These are phyloP conservation scores for Polypterus bichir DNA, from an alignment of 2,113 vertebrate species.

Conservation along the genomic window DNA sequence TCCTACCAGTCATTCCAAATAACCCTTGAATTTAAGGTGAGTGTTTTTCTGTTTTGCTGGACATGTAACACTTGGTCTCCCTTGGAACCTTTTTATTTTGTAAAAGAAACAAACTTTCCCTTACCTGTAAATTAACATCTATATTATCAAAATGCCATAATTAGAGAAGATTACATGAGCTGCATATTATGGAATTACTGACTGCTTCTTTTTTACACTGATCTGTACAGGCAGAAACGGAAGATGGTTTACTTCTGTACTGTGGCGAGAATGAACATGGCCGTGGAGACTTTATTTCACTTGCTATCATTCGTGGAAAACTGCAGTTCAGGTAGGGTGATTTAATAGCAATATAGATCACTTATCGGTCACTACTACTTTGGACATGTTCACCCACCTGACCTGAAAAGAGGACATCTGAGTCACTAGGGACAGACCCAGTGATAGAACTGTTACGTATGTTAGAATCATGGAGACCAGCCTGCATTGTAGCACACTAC, in stretches of 20 bases:
- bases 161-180: background rate
- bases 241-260: constrained; percentile 82
- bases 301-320: constrained; percentile 61
- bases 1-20: constrained; percentile 88
- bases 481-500: too few species aligned
- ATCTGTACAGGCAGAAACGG: constrained; percentile 59
- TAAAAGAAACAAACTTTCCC: background rate
- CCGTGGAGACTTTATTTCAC: constrained; percentile 76
- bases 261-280: constrained; percentile 85
- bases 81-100: too few species aligned
- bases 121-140: background rate
- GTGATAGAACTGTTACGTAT: too few species aligned
- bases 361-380: background rate
- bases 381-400: background rate
- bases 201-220: constrained; percentile 13
- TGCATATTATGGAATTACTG: background rate
- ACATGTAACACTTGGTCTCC: too few species aligned
- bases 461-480: too few species aligned
- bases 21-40: constrained; percentile 84
- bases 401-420: background rate
- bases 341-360: background rate
- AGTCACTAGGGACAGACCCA: too few species aligned
- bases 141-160: background rate
- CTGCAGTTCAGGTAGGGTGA: constrained; percentile 76
- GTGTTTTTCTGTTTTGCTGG: background rate